A percentile compares a stretch with the other conserved stretches of the same genome.
phyloP scores from a whole-genome alignment of 1,140 invertebrate species.

The Drosophila arawakana region DNA sequence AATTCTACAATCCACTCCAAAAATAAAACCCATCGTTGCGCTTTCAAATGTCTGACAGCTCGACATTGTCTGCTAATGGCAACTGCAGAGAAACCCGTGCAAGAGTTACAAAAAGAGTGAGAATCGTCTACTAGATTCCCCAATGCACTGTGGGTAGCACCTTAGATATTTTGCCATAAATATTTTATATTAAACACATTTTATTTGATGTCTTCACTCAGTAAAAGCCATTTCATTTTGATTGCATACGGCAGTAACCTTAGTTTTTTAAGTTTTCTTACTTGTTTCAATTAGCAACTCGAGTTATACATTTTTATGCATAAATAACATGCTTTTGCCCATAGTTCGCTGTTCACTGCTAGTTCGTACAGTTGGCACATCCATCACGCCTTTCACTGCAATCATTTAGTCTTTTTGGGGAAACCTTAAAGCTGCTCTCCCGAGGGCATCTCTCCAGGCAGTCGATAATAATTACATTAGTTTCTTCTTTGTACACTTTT shows the following conservation, averaged over 20 bases:
- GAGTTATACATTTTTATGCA: too few relatives aligned
- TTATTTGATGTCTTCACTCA: too few relatives aligned
- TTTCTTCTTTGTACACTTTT: conserved; percentile 30
- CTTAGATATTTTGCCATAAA: too few relatives aligned
- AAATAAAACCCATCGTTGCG: conserved; percentile 28
- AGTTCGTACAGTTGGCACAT: conserved; percentile 16
- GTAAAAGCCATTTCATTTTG: too few relatives aligned
- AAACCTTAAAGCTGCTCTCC: conserved; percentile 49
- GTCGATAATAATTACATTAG: conserved; percentile 49
- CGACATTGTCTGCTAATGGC: conserved; percentile 72
- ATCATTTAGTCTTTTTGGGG: conserved; percentile 5
- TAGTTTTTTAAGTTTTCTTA: too few relatives aligned
- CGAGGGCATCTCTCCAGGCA: conserved; percentile 27
- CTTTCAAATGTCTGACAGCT: conserved; percentile 66
- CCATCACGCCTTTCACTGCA: conserved; percentile 18
- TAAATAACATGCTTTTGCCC: background rate
- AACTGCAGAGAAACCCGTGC: conserved; percentile 17
- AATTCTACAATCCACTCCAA: conserved; percentile 24
- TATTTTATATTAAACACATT: too few relatives aligned
- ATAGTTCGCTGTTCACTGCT: background rate
- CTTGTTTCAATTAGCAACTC: too few relatives aligned
- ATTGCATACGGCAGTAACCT: too few relatives aligned
- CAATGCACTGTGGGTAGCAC: background rate
- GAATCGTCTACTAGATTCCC: background rate
- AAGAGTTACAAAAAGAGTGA: background rate